Base-by-base conservation (phyloP, 2,888 invertebrate genomes). In the Trichacis sp. region DNA sequence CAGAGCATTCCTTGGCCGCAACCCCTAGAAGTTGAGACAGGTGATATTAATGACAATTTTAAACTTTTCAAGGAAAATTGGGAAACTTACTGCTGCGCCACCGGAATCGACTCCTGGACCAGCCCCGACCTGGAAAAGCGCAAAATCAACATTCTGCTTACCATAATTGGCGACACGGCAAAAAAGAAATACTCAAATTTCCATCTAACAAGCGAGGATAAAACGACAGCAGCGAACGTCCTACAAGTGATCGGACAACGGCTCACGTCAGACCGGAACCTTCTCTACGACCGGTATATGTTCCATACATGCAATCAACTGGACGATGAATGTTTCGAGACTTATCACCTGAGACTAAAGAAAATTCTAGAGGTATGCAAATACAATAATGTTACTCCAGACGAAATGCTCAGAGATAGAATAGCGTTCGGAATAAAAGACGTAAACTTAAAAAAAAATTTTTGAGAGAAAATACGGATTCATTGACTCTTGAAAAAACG, bases 181-280 rank as follows among this genome's bases (percentile, higher is more conserved):
- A 54, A 46, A 14, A 45, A 46, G 15, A 54, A 54, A 17, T 54
- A 54, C 45, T 45, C 46, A 6, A 52, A 54, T 18, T 46, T 54
- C 19, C 45, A 54, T 19, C 9, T 54, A 12, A 46, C n/a, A 18
- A 33, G 45, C 1, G 45, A 45, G 1, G 46, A 54, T 18, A 33
- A 38, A 36, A 54, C 46, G 0, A 54, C 36, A 2, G 20, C 43
- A 12, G 20, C 14, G 6, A 33, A 46, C 9, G 55, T 55, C 15
- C 17, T 55, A n/a, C 15, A 55, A 9, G 0, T 47, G 1, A 55
- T 55, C 9, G 1, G 33, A 8, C 24, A 55, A n/a, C n/a, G 40
- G 1, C 36, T 55, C 0, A 40, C 40, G 6, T 47, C 47, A 6
- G 55, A 47, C 12, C 36, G 47, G 15, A 55, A 47, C 15, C 14